These are phyloP conservation scores for Antechinus flavipes DNA, from an alignment of 2,113 vertebrate genomes.

Conservation along the genomic window DNA sequence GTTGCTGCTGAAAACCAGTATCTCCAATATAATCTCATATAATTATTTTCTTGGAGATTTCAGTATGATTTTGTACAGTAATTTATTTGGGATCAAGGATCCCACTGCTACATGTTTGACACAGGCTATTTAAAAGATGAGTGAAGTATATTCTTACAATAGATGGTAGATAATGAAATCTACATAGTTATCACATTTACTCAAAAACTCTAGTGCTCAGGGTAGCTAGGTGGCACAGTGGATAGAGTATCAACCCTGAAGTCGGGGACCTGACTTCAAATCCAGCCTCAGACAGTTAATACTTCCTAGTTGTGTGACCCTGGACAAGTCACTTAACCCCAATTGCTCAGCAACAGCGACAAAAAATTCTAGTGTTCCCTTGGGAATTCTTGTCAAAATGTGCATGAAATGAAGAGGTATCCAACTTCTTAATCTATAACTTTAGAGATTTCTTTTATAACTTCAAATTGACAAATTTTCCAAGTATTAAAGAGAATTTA, in stretches of 20 bases:
- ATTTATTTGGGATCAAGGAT: not conserved
- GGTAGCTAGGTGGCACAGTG: too few relatives aligned
- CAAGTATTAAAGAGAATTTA: not conserved
- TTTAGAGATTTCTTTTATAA: not conserved
- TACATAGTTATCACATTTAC: not conserved
- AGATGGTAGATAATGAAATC: not conserved
- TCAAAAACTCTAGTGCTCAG: not conserved
- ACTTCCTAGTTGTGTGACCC: too few relatives aligned
- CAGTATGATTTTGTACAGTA: not conserved
- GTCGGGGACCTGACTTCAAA: too few relatives aligned
- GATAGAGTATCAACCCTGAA: too few relatives aligned
- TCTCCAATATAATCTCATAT: not conserved
- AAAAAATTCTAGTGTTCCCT: not conserved
- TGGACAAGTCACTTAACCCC: too few relatives aligned
- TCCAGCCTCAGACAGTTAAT: too few relatives aligned
- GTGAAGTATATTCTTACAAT: not conserved
- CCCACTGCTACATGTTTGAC: not conserved
- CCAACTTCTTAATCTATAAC: not conserved
- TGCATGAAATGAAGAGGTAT: not conserved
- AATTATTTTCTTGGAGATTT: not conserved
- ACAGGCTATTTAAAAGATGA: not conserved
- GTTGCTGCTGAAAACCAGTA: not conserved
- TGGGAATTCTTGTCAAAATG: not conserved
- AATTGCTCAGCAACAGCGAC: too few relatives aligned
- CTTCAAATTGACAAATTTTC: not conserved